Conservation (phyloP, 2,888 invertebrate genomes). For the Drosophila macrospina region DNA sequence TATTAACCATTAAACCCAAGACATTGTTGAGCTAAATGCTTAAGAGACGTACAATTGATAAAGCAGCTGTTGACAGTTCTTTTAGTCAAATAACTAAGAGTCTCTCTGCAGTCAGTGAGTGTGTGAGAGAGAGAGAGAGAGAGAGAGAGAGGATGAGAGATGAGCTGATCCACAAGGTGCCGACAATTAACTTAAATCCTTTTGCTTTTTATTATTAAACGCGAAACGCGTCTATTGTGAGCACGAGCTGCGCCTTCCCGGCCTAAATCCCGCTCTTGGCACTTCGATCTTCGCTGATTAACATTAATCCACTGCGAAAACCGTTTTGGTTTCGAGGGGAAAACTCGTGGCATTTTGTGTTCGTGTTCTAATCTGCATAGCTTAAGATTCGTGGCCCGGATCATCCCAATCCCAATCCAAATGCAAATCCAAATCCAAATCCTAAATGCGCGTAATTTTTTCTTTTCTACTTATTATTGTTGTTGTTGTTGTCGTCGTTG, state of each 20-base stretch:
- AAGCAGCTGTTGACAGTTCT: conserved; percentile 45
- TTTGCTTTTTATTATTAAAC: conserved; percentile 74
- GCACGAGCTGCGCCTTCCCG: conserved; percentile 27
- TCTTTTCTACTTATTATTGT: conserved; percentile 17
- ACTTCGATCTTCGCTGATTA: conserved; percentile 37
- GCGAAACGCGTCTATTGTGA: conserved; percentile 31
- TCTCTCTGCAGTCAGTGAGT: no score
- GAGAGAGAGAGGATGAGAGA: not conserved
- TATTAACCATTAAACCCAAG: conserved; percentile 18
- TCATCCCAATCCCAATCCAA: conserved; percentile 69
- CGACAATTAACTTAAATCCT: conserved; percentile 72
- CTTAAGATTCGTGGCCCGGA: conserved; percentile 69
- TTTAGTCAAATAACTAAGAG: not conserved
- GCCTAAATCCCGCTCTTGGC: conserved; percentile 20
- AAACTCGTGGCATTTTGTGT: conserved; percentile 49
- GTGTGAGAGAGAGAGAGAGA: not conserved
- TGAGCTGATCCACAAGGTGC: conserved; percentile 29
- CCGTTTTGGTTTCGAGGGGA: conserved; percentile 41
- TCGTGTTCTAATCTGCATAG: conserved; percentile 67
- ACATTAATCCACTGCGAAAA: conserved; percentile 61
- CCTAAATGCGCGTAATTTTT: conserved; percentile 52
- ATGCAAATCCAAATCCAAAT: conserved; percentile 7
- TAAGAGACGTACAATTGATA: conserved; percentile 1
- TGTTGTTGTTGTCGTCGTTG: conserved; percentile 20
- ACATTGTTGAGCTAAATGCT: not conserved